Evolutionary conservation across 1,140 invertebrate genomes (phyloP).

Genomic region (Drosophila bocki): DNA sequence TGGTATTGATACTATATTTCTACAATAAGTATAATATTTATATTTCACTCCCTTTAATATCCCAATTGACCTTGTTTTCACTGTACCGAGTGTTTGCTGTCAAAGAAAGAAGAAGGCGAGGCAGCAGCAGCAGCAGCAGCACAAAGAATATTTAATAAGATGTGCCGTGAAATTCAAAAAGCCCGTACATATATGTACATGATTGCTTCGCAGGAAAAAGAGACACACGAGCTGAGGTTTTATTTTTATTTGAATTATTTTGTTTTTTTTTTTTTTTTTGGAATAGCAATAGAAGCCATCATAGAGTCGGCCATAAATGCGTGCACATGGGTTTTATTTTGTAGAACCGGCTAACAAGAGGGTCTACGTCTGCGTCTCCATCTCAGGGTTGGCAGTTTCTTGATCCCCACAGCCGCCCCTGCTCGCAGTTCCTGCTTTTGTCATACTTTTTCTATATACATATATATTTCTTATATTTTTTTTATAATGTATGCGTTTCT

Average conservation of each 20-base stretch:
- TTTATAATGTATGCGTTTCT: not conserved
- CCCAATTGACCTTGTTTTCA: not conserved
- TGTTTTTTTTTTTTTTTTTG: not conserved
- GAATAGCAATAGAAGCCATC: slow-evolving; percentile 15
- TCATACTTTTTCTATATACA: not conserved
- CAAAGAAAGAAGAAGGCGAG: slow-evolving; percentile 26
- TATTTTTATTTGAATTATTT: not conserved
- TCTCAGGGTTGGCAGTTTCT: slow-evolving; percentile 60
- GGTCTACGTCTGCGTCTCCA: slow-evolving; percentile 16
- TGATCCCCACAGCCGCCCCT: slow-evolving; percentile 42
- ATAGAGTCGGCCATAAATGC: slow-evolving; percentile 16
- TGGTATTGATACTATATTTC: too few species aligned
- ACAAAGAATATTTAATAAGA: slow-evolving; percentile 44
- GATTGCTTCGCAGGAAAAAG: slow-evolving; percentile 39
- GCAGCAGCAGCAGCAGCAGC: slow-evolving; percentile 4
- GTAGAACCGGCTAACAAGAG: slow-evolving; percentile 55
- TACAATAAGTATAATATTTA: not conserved
- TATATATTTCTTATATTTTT: not conserved
- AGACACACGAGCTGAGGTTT: slow-evolving; percentile 15
- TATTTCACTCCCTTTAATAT: not conserved
- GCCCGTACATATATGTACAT: slow-evolving; percentile 19
- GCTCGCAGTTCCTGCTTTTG: slow-evolving; percentile 51
- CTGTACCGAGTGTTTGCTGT: not conserved
- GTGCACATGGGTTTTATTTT: slow-evolving; percentile 37
- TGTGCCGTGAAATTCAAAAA: slow-evolving; percentile 51